Percentiles rank a stretch among this genome's conserved stretches.
phyloP scores from a whole-genome alignment of 2,888 invertebrate species.

The Hirtodrosophila duncani region DNA sequence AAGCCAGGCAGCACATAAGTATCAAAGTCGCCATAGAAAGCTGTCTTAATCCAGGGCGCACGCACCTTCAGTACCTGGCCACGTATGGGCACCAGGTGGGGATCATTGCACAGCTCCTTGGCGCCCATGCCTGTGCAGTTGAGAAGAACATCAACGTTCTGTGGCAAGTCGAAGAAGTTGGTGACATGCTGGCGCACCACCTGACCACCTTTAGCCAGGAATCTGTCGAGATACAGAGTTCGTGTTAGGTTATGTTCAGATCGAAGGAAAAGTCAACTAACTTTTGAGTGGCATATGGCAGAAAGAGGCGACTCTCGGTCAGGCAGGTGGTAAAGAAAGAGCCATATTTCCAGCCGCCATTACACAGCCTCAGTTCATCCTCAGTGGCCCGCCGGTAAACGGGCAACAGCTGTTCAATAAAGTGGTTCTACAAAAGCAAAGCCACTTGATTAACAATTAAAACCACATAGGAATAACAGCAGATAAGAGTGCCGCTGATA shows the following conservation, averaged over 20 bases:
- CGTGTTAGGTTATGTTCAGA: neutral
- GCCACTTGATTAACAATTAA: slow-evolving; percentile 1
- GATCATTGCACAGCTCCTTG: slow-evolving; percentile 86
- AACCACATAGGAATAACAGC: slow-evolving; percentile 4
- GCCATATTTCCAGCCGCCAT: slow-evolving; percentile 89
- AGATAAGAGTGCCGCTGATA: no score
- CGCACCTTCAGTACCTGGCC: slow-evolving; percentile 90
- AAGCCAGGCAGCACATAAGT: slow-evolving; percentile 91
- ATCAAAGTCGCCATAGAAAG: slow-evolving; percentile 91
- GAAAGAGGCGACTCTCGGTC: slow-evolving; percentile 85
- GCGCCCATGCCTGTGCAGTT: slow-evolving; percentile 94
- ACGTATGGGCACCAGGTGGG: slow-evolving; percentile 86
- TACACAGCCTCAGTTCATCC: slow-evolving; percentile 86
- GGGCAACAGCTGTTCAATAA: slow-evolving; percentile 87
- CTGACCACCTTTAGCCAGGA: slow-evolving; percentile 82
- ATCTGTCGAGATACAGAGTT: slow-evolving; percentile 77
- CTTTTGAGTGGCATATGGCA: slow-evolving; percentile 88
- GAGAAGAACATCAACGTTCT: slow-evolving; percentile 84
- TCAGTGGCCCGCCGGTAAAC: slow-evolving; percentile 85
- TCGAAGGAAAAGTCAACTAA: slow-evolving; percentile 72
- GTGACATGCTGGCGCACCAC: slow-evolving; percentile 81
- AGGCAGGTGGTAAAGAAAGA: slow-evolving; percentile 88
- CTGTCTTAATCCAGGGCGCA: slow-evolving; percentile 94
- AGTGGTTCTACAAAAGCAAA: slow-evolving; percentile 82
- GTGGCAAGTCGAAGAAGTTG: slow-evolving; percentile 81